Conservation (phyloP, 2,113 vertebrate species). For the Ceratotherium simum region DNA sequence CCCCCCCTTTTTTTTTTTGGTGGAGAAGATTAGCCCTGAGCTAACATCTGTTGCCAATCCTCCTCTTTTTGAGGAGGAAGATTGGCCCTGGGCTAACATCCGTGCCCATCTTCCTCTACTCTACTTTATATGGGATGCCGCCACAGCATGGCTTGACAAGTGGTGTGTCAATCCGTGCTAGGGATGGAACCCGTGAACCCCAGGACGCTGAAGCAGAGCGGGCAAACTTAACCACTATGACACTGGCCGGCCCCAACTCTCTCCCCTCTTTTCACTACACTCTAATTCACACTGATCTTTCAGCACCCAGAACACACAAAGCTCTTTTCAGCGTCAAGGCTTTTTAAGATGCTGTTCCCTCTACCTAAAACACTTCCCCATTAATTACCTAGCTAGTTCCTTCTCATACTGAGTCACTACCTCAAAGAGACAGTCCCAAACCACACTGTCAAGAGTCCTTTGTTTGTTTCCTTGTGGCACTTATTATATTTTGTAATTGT, state of each 20-base stretch:
- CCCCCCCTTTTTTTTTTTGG: neutral
- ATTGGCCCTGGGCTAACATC: too few species aligned
- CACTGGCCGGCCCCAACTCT: neutral
- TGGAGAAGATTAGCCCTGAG: too few species aligned
- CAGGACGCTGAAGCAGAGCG: too few species aligned
- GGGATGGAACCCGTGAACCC: too few species aligned
- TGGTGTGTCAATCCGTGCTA: too few species aligned
- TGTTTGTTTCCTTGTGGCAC: neutral
- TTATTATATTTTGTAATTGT: slow-evolving; percentile 18
- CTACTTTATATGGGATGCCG: too few species aligned
- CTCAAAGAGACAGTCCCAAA: neutral
- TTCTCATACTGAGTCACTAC: neutral
- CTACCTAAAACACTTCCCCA: neutral
- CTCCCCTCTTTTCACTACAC: neutral
- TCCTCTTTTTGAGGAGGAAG: too few species aligned
- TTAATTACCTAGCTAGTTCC: slow-evolving; percentile 4
- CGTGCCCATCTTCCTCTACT: too few species aligned
- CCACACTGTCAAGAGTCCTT: neutral
- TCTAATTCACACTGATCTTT: neutral
- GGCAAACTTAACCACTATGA: too few species aligned
- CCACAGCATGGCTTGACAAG: too few species aligned
- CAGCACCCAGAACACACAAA: neutral
- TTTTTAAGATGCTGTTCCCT: neutral
- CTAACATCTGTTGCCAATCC: too few species aligned
- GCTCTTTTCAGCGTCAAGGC: neutral